Conservation (phyloP, 2,797 vertebrate species). For the Eidolon dupreanum region DNA sequence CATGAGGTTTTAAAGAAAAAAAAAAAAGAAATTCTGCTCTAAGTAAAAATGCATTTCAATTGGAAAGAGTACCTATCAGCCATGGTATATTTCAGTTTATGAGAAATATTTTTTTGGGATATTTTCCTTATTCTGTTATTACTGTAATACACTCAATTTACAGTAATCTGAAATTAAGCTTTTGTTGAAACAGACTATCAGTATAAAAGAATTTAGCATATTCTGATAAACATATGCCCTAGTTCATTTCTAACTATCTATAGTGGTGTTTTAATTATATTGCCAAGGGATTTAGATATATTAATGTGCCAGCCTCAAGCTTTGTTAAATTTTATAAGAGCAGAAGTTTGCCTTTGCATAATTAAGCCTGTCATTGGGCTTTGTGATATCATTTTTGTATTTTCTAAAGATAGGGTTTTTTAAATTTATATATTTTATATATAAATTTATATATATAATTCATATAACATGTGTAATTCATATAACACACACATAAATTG, state of each 20-base stretch:
- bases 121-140: conserved; percentile 46
- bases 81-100: not conserved
- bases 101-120: not conserved
- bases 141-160: not conserved
- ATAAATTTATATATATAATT: not conserved
- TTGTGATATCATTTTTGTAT: conserved; percentile 76
- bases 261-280: conserved; percentile 76
- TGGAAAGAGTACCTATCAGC: not conserved
- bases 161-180: conserved; percentile 69
- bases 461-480: not conserved
- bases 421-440: conserved; percentile 65
- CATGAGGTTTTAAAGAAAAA: not conserved
- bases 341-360: conserved; percentile 80
- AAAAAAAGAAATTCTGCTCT: not conserved
- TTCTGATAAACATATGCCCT: conserved; percentile 73
- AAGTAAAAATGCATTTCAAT: conserved; percentile 4
- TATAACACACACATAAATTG: not conserved
- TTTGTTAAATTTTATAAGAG: conserved; percentile 80
- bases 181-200: conserved; percentile 51
- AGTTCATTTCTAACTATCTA: conserved; percentile 81
- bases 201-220: conserved; percentile 59
- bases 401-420: conserved; percentile 83
- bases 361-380: conserved; percentile 78
- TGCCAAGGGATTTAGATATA: conserved; percentile 79
- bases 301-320: conserved; percentile 80